Evolutionary conservation across 2,113 vertebrate genomes (phyloP).

Genomic region (Myrmecophaga tridactyla): DNA sequence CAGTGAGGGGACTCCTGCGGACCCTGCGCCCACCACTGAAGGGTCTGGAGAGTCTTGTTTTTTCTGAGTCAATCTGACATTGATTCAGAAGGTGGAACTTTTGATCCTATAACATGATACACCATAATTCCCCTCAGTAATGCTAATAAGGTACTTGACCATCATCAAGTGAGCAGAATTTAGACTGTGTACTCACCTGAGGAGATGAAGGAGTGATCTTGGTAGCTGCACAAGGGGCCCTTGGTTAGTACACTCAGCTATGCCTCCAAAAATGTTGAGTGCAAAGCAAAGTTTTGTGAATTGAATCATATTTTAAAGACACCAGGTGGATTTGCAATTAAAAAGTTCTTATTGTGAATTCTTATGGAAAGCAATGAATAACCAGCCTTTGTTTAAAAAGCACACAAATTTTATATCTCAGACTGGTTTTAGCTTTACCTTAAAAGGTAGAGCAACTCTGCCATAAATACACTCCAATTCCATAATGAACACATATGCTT

Average conservation of each 20-base stretch:
- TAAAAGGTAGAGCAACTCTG: background rate
- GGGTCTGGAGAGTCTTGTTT: slow-evolving; percentile 44
- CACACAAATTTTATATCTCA: background rate
- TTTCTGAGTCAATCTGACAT: background rate
- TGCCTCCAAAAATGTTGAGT: background rate
- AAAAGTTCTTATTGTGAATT: background rate
- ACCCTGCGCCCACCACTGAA: background rate
- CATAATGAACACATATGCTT: background rate
- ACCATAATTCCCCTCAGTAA: slow-evolving; percentile 49
- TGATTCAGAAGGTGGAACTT: slow-evolving; percentile 49
- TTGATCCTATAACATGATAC: slow-evolving; percentile 49
- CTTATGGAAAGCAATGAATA: background rate
- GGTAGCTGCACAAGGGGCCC: background rate
- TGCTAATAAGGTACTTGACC: slow-evolving; percentile 45
- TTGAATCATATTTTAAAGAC: slow-evolving; percentile 32
- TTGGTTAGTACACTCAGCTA: background rate
- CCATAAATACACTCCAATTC: background rate
- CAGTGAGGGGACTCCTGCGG: background rate
- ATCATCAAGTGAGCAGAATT: slow-evolving; percentile 22
- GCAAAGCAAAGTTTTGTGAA: background rate
- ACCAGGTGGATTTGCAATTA: background rate
- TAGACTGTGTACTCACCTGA: background rate
- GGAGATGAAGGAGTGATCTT: slow-evolving; percentile 12
- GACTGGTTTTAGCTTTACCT: background rate
- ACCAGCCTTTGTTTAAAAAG: background rate